Evolutionary conservation across 2,113 vertebrate species (phyloP).

Genomic region (Mirza zaza): DNA sequence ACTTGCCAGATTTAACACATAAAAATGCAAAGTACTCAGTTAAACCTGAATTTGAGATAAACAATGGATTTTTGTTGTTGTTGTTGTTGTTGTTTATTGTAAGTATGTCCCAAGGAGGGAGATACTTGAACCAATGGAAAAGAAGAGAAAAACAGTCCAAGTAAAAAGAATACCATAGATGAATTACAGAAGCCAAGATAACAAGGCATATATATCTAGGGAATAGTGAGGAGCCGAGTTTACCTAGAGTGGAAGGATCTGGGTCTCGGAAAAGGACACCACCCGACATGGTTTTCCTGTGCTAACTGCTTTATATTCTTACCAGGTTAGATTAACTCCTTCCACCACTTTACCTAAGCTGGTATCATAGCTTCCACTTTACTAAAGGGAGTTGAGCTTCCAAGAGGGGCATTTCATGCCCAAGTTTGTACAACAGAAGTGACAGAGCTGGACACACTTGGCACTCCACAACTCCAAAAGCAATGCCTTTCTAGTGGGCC

Average conservation of each 20-base stretch:
- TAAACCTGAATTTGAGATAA: not conserved
- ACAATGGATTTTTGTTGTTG: too few species aligned
- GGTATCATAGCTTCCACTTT: not conserved
- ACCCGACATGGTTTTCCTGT: not conserved
- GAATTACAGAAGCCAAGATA: not conserved
- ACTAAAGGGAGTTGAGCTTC: not conserved
- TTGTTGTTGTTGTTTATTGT: not conserved
- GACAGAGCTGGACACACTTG: accelerated
- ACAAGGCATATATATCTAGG: not conserved
- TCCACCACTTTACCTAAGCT: not conserved
- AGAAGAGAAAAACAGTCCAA: not conserved
- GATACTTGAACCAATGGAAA: not conserved
- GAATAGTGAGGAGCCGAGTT: not conserved
- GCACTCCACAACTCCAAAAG: not conserved
- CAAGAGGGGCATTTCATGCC: not conserved
- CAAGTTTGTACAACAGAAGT: too few species aligned
- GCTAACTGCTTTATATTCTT: not conserved
- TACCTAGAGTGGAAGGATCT: not conserved
- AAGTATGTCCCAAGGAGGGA: not conserved
- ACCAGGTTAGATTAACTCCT: not conserved
- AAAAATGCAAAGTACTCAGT: not conserved
- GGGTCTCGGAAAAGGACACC: not conserved
- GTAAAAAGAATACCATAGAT: not conserved
- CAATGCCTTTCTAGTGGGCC: accelerated
- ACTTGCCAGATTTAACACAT: not conserved